Evolutionary conservation across 2,888 invertebrate species (phyloP).

Genomic region (Trissoscelio sp.): DNA sequence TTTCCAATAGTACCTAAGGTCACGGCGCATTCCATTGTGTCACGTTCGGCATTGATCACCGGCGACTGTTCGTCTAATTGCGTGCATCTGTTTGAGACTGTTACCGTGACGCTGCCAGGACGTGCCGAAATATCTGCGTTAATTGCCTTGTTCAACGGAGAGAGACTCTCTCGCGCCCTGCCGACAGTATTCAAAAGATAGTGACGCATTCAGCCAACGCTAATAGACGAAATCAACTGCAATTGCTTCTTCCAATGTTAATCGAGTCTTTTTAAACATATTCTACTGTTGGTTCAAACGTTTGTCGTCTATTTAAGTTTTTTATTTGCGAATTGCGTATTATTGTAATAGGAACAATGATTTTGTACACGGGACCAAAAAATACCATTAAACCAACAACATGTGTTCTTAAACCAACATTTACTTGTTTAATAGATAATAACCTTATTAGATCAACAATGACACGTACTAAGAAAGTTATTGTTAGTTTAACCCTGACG

Average conservation of each 20-base stretch:
- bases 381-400: too few species aligned
- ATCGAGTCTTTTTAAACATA: conserved; percentile 39
- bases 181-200: conserved; percentile 48
- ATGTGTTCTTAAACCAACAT: too few species aligned
- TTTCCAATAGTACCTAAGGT: conserved; percentile 51
- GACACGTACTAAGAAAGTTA: too few species aligned
- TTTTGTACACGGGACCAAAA: too few species aligned
- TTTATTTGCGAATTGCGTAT: too few species aligned
- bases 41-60: conserved; percentile 72
- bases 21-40: conserved; percentile 69
- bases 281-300: too few species aligned
- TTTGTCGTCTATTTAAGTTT: too few species aligned
- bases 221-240: conserved; percentile 46
- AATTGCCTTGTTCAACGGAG: conserved; percentile 69
- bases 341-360: too few species aligned
- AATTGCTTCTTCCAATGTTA: conserved; percentile 46
- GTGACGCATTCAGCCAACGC: conserved; percentile 23
- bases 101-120: conserved; percentile 50
- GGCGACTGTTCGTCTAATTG: conserved; percentile 71
- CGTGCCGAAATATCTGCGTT: conserved; percentile 71
- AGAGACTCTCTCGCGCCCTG: conserved; percentile 26
- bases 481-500: too few species aligned
- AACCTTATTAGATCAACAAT: too few species aligned
- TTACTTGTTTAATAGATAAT: too few species aligned
- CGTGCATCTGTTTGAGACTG: conserved; percentile 70